These are phyloP conservation scores for Zoanthus solanderi DNA, from an alignment of 92 coral and sea anemone genomes.

Conservation along the genomic window DNA sequence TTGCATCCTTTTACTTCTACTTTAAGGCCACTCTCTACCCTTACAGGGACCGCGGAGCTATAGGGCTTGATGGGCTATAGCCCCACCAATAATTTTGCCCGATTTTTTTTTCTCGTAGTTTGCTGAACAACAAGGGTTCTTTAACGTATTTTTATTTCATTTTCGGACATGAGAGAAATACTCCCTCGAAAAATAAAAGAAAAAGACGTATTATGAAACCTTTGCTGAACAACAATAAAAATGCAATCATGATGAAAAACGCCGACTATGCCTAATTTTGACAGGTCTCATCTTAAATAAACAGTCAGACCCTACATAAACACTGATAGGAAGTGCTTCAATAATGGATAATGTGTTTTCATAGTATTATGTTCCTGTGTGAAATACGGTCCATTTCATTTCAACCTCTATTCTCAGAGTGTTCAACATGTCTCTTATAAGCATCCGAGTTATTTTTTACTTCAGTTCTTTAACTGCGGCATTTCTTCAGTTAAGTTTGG, in stretches of 20 bases:
- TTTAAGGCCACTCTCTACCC: too few relatives aligned
- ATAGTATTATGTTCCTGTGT: slow-evolving; percentile 28
- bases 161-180: slow-evolving; percentile 23
- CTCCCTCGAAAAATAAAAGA: slow-evolving; percentile 5
- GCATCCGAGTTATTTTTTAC: slow-evolving; percentile 17
- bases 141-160: slow-evolving; percentile 1
- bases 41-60: slow-evolving; percentile 1
- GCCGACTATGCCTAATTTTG: slow-evolving; percentile 8
- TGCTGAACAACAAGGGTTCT: not conserved
- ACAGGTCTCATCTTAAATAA: not conserved
- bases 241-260: slow-evolving; percentile 31
- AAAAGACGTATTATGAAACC: not conserved
- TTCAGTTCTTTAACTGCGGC: not conserved
- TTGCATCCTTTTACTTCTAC: too few relatives aligned
- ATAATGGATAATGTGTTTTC: slow-evolving; percentile 20
- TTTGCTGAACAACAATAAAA: slow-evolving; percentile 20
- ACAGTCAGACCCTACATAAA: slow-evolving; percentile 14
- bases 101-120: not conserved
- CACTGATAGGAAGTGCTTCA: slow-evolving; percentile 24
- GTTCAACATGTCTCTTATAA: slow-evolving; percentile 32
- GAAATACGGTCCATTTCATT: slow-evolving; percentile 26
- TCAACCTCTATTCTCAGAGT: not conserved
- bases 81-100: not conserved
- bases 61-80: slow-evolving; percentile 3
- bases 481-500: not conserved